Evolutionary conservation across 2,888 invertebrate genomes (phyloP).

Genomic region (Drosophila kanekoi): DNA sequence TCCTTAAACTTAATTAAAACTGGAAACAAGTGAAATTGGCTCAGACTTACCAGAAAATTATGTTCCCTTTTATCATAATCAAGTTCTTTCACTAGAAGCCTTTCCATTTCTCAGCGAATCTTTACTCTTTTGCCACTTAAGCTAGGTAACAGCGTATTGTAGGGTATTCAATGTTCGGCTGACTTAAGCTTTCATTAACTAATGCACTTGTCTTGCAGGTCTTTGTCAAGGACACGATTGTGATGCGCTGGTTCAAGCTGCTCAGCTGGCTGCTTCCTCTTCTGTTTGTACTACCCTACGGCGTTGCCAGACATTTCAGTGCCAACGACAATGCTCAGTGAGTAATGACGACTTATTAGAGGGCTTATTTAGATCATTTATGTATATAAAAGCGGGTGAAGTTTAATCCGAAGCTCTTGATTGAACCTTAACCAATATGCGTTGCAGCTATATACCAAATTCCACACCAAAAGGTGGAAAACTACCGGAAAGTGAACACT

Average conservation of each 20-base stretch:
- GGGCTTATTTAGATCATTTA: too few species aligned
- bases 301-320: conserved; percentile 79
- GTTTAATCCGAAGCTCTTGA: too few species aligned
- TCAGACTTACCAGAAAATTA: too few species aligned
- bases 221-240: conserved; percentile 90
- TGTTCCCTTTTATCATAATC: too few species aligned
- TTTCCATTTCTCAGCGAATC: background rate
- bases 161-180: background rate
- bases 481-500: too few species aligned
- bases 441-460: too few species aligned
- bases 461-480: too few species aligned
- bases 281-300: conserved; percentile 86
- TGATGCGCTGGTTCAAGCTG: conserved; percentile 89
- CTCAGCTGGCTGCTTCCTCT: conserved; percentile 90
- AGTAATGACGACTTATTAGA: conserved; percentile 67
- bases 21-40: too few species aligned
- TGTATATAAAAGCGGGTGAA: too few species aligned
- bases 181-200: background rate
- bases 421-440: too few species aligned
- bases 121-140: background rate
- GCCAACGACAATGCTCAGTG: conserved; percentile 87
- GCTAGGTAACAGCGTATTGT: background rate
- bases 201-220: conserved; percentile 85
- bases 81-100: too few species aligned
- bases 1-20: too few species aligned